phyloP scores from a whole-genome alignment of 1,140 invertebrate genomes.

The Camponotus pennsylvanicus region DNA sequence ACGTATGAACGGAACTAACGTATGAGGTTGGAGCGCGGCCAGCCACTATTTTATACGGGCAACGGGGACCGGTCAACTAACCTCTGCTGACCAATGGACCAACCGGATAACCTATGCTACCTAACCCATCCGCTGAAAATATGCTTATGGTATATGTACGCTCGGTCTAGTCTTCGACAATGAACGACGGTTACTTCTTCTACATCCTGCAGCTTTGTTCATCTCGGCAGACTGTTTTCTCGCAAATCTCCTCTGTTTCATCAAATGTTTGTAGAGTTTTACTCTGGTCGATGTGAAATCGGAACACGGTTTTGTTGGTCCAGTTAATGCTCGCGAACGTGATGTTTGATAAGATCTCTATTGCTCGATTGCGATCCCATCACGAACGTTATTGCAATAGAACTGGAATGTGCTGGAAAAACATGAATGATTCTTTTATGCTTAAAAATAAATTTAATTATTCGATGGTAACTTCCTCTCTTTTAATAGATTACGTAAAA shows the following conservation, averaged over 20 bases:
- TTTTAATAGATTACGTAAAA: background rate
- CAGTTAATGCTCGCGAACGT: background rate
- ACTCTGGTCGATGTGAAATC: background rate
- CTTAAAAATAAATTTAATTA: background rate
- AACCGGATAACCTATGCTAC: slow-evolving; percentile 79
- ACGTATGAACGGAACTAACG: slow-evolving; percentile 81
- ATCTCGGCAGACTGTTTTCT: background rate
- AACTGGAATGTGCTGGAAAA: background rate
- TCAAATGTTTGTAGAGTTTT: slow-evolving; percentile 37
- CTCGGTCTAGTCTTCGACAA: slow-evolving; percentile 68
- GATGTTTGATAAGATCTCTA: slow-evolving; percentile 35
- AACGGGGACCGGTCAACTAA: slow-evolving; percentile 75
- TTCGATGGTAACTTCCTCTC: background rate
- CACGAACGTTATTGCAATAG: background rate
- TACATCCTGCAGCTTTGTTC: slow-evolving; percentile 5
- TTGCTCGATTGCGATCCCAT: slow-evolving; percentile 13
- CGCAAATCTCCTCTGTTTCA: background rate
- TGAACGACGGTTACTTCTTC: slow-evolving; percentile 54
- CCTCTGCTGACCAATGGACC: slow-evolving; percentile 82
- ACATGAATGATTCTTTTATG: background rate
- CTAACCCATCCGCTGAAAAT: slow-evolving; percentile 79
- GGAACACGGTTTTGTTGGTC: background rate
- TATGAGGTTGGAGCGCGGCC: slow-evolving; percentile 80
- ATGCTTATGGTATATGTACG: slow-evolving; percentile 77
- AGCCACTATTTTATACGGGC: slow-evolving; percentile 80